Percentiles rank a stretch among this genome's conserved stretches.
These are phyloP conservation scores for Gortyna flavago DNA, from an alignment of 2,888 invertebrate genomes.

Conservation along the genomic window DNA sequence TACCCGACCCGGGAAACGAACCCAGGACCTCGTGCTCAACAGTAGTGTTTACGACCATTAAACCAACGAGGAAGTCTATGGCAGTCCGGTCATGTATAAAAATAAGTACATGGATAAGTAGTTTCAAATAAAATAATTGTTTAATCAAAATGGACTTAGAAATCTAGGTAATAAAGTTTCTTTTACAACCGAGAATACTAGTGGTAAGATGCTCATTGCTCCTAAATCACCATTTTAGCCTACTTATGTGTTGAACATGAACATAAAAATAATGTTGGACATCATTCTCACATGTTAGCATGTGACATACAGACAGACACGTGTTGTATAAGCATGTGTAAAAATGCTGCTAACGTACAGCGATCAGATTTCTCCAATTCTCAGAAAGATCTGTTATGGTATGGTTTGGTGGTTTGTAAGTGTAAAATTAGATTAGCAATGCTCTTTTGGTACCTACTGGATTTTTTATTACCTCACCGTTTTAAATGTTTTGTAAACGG, in stretches of 20 bases:
- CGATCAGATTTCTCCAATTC: constrained; percentile 52
- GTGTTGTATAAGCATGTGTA: constrained; percentile 46
- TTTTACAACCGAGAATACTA: not conserved
- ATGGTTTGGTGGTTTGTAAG: constrained; percentile 19
- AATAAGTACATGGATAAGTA: not conserved
- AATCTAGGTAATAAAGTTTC: not conserved
- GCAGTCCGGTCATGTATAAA: not conserved
- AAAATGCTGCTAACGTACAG: constrained; percentile 44
- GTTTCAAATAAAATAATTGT: not conserved
- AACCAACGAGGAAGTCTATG: not conserved
- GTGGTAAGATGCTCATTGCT: not conserved
- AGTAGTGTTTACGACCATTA: not conserved
- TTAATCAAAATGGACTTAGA: not conserved
- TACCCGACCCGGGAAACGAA: not conserved
- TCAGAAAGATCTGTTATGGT: constrained; percentile 37
- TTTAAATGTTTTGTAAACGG: not conserved
- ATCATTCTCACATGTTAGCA: constrained; percentile 51
- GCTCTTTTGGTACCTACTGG: constrained; percentile 10
- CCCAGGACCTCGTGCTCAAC: not conserved
- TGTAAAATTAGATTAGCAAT: constrained; percentile 44
- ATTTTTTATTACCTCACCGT: constrained; percentile 3
- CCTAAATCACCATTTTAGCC: constrained; percentile 17
- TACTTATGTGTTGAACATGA: constrained; percentile 21
- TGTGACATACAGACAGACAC: constrained; percentile 40
- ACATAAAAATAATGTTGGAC: constrained; percentile 41